Evolutionary conservation across 2,888 invertebrate species (phyloP).

Genomic region (Drosophila phalerata): DNA sequence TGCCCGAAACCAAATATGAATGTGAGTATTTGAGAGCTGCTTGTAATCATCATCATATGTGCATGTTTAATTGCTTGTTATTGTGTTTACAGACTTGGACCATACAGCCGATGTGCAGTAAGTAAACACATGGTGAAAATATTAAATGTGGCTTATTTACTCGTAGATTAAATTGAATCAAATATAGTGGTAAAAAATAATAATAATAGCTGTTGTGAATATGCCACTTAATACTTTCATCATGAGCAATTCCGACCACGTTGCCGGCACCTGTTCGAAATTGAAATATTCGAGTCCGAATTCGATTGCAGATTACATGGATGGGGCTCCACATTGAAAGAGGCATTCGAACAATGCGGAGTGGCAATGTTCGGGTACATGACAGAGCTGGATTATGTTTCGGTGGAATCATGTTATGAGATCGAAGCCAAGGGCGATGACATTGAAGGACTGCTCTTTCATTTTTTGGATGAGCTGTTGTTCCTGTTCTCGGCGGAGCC

Average conservation of each 20-base stretch:
- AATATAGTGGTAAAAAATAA: neutral
- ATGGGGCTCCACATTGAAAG: conserved; percentile 95
- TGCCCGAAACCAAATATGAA: conserved; percentile 92
- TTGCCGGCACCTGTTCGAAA: conserved; percentile 4
- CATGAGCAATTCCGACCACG: neutral
- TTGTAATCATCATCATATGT: conserved; percentile 36
- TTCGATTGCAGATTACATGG: conserved; percentile 90
- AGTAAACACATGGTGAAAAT: conserved; percentile 86
- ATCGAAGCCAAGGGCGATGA: conserved; percentile 97
- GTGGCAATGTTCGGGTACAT: conserved; percentile 99
- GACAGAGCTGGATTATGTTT: conserved; percentile 95
- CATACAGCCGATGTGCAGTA: conserved; percentile 99
- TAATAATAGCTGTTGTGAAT: neutral
- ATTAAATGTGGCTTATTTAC: neutral
- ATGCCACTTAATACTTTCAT: neutral
- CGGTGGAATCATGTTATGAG: conserved; percentile 91
- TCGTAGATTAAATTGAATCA: too few species aligned
- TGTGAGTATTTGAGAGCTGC: conserved; percentile 87
- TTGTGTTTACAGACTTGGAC: conserved; percentile 92
- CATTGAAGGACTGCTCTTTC: conserved; percentile 93
- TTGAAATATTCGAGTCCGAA: neutral
- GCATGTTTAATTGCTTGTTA: conserved; percentile 1
- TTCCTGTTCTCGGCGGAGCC: conserved; percentile 97
- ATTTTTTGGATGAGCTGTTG: conserved; percentile 97
- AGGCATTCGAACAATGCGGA: conserved; percentile 97